Percentiles rank a stretch among this genome's conserved stretches.
These are phyloP conservation scores for Micromussa lordhowensis DNA, from an alignment of 92 coral and sea anemone genomes.

Conservation along the genomic window DNA sequence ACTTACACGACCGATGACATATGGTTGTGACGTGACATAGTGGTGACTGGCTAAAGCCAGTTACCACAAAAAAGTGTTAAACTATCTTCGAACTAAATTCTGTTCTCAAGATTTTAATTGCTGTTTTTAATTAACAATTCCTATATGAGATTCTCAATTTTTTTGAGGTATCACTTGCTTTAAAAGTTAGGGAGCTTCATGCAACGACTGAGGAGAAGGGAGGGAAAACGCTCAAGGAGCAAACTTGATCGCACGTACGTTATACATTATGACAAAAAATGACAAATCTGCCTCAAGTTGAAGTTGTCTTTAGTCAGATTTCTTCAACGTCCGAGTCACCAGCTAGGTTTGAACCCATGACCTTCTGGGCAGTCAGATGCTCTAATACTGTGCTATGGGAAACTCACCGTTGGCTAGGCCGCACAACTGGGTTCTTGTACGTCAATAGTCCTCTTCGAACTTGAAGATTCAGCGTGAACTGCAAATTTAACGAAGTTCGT, in stretches of 20 bases:
- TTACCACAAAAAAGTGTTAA: not conserved
- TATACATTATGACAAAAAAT: not conserved
- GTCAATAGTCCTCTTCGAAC: not conserved
- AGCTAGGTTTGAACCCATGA: not conserved
- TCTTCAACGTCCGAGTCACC: not conserved
- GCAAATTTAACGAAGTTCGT: not conserved
- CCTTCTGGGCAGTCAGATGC: no score
- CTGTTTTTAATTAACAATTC: constrained; percentile 5
- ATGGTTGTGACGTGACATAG: no score
- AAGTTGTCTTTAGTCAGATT: not conserved
- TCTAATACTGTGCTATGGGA: not conserved
- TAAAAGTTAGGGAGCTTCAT: constrained; percentile 1
- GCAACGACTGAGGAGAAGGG: not conserved
- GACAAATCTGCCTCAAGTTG: not conserved
- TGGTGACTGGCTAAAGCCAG: not conserved
- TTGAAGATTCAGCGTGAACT: constrained; percentile 10
- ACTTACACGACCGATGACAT: constrained; percentile 5
- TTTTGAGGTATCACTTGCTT: not conserved
- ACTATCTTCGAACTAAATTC: not conserved
- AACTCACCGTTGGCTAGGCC: constrained; percentile 13
- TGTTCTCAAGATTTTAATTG: not conserved
- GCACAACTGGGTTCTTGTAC: not conserved
- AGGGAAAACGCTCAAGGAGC: not conserved
- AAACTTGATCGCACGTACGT: constrained; percentile 9
- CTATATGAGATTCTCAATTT: not conserved